phyloP scores from a whole-genome alignment of 2,888 invertebrate species.

The Adela reaumurella region DNA sequence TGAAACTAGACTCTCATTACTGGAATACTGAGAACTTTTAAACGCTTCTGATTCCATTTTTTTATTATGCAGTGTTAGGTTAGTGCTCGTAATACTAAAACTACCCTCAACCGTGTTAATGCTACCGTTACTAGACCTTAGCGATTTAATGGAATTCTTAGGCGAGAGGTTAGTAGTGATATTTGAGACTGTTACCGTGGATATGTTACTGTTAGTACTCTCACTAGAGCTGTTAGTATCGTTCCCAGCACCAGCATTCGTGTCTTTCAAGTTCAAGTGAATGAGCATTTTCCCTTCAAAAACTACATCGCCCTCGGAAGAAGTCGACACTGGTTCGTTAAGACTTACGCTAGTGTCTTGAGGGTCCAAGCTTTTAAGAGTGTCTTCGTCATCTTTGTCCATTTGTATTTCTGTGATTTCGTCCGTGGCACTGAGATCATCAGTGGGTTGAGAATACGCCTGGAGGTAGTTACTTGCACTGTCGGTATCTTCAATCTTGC shows the following conservation, averaged over 20 bases:
- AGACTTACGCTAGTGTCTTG: conserved; percentile 56
- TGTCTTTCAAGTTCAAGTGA: conserved; percentile 51
- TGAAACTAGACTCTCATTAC: neutral
- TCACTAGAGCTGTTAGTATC: conserved; percentile 28
- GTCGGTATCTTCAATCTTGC: conserved; percentile 35
- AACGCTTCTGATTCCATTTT: neutral
- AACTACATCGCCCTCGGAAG: conserved; percentile 49
- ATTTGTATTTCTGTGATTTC: conserved; percentile 48
- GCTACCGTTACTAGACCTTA: conserved; percentile 27
- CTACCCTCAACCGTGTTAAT: conserved; percentile 20
- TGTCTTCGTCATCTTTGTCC: conserved; percentile 52
- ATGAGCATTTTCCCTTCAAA: conserved; percentile 55
- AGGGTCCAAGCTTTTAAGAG: conserved; percentile 49
- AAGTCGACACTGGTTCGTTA: conserved; percentile 42
- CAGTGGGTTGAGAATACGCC: conserved; percentile 36
- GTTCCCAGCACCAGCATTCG: conserved; percentile 43
- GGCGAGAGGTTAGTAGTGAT: conserved; percentile 54
- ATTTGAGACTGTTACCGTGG: conserved; percentile 56
- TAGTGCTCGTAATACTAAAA: conserved; percentile 13
- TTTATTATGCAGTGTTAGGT: neutral
- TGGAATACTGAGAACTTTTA: neutral
- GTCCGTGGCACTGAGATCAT: conserved; percentile 41
- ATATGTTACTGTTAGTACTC: conserved; percentile 45
- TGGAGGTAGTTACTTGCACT: conserved; percentile 45
- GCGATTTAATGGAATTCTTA: conserved; percentile 48